Evolutionary conservation across 2,888 invertebrate genomes (phyloP), one percentile per base, ranked within the genome.

Genomic region (Paralinhomoeus sp.): DNA sequence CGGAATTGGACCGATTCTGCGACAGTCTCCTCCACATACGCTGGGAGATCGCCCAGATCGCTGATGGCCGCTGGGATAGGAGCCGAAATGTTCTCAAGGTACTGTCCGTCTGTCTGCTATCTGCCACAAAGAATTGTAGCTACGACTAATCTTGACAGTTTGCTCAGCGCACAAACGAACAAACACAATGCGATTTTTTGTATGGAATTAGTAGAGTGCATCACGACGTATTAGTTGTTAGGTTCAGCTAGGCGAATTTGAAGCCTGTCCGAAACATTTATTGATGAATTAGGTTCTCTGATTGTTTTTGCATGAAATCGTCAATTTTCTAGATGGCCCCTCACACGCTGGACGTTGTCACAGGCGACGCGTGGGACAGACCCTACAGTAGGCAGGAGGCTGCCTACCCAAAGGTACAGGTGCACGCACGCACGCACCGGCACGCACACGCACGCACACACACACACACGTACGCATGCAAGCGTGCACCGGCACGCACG

Each of bases 331-430:
- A 59, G 72, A 78, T 83, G 78, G 76, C 91, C 1, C 97, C 97
- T 1, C 97, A 97, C 60, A 85, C 89, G 0, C 81, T 87, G 64
- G 73, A 75, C 46, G 78, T 78, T 61, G 80, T 91, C 1, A 76
- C 83, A 44, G 73, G 73, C 23, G 55, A 59, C 20, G 73, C 76
- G 20, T 99, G 97, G 97, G 76, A 83, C 62, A 72, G 84, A 45
- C 87, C 91, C 0, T 99, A 99, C 61, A 75, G 77, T 1, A 72
- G 89, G 47, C 80, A 89, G 64, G 72, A 79, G 57, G 97, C 87
- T 3, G 93, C 85, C 44, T 97, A 84, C 63, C 97, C 97, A 47
- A 80, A 82, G 42, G 84, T 85, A n/a, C n/a, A n/a, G n/a, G n/a
- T n/a, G n/a, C n/a, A n/a, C n/a, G n/a, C n/a, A n/a, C n/a, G n/a